These are phyloP conservation scores for Ammodramus savannarum DNA, from an alignment of 2,113 vertebrate species.

Conservation along the genomic window DNA sequence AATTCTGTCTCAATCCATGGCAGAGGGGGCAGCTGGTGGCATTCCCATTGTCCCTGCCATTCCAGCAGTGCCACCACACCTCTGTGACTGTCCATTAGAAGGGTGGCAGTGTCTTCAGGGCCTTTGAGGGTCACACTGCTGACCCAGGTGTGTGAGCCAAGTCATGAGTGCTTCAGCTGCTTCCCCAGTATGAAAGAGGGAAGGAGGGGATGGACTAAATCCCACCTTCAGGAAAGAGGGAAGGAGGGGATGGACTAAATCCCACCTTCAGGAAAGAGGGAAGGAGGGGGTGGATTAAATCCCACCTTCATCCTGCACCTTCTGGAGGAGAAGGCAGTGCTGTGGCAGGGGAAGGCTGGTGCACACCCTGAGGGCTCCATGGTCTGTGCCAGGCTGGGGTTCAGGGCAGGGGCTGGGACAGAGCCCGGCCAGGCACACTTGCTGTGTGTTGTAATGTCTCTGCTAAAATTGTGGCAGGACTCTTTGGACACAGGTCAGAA, in stretches of 20 bases:
- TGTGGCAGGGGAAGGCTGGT: background rate
- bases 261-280: background rate
- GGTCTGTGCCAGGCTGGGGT: background rate
- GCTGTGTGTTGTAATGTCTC: background rate
- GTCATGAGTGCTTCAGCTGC: background rate
- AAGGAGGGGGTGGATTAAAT: background rate
- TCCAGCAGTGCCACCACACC: background rate
- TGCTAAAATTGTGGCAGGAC: background rate
- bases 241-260: background rate
- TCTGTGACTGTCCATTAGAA: background rate
- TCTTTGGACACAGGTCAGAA: background rate
- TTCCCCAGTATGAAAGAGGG: background rate
- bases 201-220: background rate
- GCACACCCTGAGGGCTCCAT: background rate
- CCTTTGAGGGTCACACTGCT: background rate
- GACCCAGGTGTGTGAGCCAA: background rate
- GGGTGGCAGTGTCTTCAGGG: background rate
- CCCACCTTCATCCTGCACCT: accelerated
- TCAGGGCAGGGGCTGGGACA: background rate
- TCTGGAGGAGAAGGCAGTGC: background rate
- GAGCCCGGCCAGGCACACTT: background rate
- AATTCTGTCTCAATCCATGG: background rate
- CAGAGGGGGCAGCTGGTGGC: background rate
- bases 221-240: background rate
- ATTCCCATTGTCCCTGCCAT: background rate